phyloP scores from a whole-genome alignment of 2,797 vertebrate genomes.

The Myotis planiceps region DNA sequence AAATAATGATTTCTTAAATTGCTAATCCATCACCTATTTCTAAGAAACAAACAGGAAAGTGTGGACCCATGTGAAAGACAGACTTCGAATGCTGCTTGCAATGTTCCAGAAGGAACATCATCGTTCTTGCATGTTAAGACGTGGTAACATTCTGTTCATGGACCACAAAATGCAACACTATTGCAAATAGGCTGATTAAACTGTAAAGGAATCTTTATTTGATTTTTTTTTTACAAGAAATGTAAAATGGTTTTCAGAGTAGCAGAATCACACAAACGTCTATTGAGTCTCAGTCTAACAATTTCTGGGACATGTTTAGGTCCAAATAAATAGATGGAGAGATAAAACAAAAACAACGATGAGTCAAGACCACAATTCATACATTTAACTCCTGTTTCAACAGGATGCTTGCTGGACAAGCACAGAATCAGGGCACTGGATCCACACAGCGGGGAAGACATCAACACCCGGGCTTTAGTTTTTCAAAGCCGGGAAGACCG shows the following conservation, averaged over 20 bases:
- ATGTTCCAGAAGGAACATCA: background rate
- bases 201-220: background rate
- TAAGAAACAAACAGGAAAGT: background rate
- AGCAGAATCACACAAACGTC: background rate
- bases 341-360: background rate
- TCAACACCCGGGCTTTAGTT: background rate
- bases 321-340: background rate
- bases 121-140: background rate
- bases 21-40: background rate
- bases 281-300: background rate
- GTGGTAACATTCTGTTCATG: background rate
- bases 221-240: background rate
- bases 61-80: background rate
- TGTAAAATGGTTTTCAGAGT: background rate
- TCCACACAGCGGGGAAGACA: background rate
- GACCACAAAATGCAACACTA: background rate
- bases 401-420: background rate
- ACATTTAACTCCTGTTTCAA: background rate
- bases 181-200: constrained; percentile 12
- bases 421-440: background rate
- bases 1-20: background rate
- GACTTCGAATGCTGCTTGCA: background rate
- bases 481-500: background rate
- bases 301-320: background rate
- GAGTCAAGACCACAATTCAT: background rate